Percentiles rank a stretch among this genome's conserved stretches.
Evolutionary conservation across 2,888 invertebrate species (phyloP).

Genomic region (Charanyca ferruginea): DNA sequence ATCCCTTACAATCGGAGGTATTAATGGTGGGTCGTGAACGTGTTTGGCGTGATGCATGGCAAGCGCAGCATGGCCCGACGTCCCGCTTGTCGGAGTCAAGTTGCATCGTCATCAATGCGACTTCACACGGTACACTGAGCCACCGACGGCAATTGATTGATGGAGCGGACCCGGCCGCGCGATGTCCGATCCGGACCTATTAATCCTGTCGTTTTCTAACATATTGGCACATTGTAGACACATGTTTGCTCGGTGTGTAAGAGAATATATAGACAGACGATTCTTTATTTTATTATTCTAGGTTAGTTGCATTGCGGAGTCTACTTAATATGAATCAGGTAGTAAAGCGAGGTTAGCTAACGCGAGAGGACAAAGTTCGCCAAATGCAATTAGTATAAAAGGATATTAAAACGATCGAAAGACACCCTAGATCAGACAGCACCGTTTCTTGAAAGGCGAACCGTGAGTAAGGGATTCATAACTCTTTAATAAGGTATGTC

Average conservation of each 20-base stretch:
- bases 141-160: constrained; percentile 60
- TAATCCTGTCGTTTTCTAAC: constrained; percentile 56
- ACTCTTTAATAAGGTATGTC: not conserved
- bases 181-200: constrained; percentile 45
- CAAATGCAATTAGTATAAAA: too few species aligned
- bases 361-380: not conserved
- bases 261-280: constrained; percentile 1
- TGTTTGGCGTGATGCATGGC: constrained; percentile 53
- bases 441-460: not conserved
- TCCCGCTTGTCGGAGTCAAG: constrained; percentile 57
- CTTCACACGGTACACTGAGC: constrained; percentile 57
- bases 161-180: constrained; percentile 36
- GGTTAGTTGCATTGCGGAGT: not conserved
- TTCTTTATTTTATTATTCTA: constrained; percentile 4
- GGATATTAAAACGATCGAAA: too few species aligned
- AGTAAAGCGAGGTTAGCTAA: not conserved
- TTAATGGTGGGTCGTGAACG: constrained; percentile 29
- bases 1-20: constrained; percentile 11
- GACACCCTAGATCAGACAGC: not conserved
- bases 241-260: constrained; percentile 24
- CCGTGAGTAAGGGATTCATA: not conserved
- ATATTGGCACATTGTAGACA: constrained; percentile 38
- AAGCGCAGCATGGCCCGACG: constrained; percentile 33
- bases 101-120: constrained; percentile 65
- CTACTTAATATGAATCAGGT: too few species aligned